Conservation (phyloP, 2,888 invertebrate species). For the Keiferia lycopersicella region DNA sequence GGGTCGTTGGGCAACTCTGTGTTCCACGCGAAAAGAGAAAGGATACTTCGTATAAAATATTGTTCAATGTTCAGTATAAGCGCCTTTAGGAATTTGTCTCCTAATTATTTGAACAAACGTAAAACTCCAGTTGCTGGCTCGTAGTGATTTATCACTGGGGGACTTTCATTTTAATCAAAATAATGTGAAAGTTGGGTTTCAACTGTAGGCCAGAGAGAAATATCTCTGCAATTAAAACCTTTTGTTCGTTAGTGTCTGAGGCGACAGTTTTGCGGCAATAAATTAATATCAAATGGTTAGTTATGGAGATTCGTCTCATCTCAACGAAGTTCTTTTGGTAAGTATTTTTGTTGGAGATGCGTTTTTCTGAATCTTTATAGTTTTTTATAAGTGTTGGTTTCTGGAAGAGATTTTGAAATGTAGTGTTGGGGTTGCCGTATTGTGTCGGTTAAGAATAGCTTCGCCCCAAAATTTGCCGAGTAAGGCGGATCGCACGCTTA, state of each 20-base stretch:
- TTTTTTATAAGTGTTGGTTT: neutral
- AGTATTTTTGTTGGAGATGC: neutral
- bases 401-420: no score
- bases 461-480: no score
- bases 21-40: no score
- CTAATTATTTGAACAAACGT: constrained; percentile 8
- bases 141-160: constrained; percentile 7
- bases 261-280: constrained; percentile 12
- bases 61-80: no score
- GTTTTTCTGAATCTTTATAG: neutral
- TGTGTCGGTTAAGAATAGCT: no score
- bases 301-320: constrained; percentile 4
- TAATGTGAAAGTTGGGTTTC: constrained; percentile 17
- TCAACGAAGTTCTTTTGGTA: neutral
- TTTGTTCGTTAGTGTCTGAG: constrained; percentile 8
- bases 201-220: constrained; percentile 7
- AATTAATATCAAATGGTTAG: constrained; percentile 6
- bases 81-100: neutral
- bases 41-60: no score
- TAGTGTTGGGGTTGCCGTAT: no score
- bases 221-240: constrained; percentile 15
- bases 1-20: no score
- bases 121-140: neutral
- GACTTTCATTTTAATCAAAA: constrained; percentile 16
- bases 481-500: no score